Evolutionary conservation across 2,797 vertebrate genomes (phyloP).

Genomic region (Lepilemur septentrionalis): DNA sequence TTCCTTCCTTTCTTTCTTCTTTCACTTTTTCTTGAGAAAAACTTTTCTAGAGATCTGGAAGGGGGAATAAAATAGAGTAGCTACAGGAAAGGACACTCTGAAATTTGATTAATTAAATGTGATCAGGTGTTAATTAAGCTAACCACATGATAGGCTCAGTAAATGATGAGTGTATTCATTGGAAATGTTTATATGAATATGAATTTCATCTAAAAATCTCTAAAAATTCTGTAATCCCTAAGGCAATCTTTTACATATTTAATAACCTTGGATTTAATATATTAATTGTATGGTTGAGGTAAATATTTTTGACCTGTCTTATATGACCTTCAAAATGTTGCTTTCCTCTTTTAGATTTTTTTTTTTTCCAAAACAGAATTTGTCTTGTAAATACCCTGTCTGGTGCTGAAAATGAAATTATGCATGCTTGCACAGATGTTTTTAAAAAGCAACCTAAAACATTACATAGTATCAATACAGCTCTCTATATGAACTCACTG

Average conservation of each 20-base stretch:
- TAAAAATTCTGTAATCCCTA: background rate
- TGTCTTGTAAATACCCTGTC: background rate
- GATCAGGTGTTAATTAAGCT: background rate
- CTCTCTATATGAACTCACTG: background rate
- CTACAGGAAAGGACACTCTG: background rate
- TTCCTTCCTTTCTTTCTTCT: fast-evolving
- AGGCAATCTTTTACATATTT: background rate
- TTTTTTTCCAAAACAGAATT: background rate
- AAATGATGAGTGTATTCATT: background rate
- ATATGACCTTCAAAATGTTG: background rate
- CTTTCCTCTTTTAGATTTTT: background rate
- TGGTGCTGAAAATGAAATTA: background rate
- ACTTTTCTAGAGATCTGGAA: background rate
- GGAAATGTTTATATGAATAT: background rate
- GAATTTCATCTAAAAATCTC: background rate
- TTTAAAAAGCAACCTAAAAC: background rate
- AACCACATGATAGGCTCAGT: background rate
- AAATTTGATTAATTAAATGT: background rate
- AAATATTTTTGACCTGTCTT: background rate
- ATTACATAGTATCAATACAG: background rate
- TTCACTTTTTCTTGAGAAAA: background rate
- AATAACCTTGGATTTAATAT: background rate
- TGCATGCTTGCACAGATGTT: background rate
- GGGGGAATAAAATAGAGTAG: background rate
- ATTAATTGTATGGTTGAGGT: background rate